Evolutionary conservation across 2,113 vertebrate genomes (phyloP).

Genomic region (Ellobius talpinus): DNA sequence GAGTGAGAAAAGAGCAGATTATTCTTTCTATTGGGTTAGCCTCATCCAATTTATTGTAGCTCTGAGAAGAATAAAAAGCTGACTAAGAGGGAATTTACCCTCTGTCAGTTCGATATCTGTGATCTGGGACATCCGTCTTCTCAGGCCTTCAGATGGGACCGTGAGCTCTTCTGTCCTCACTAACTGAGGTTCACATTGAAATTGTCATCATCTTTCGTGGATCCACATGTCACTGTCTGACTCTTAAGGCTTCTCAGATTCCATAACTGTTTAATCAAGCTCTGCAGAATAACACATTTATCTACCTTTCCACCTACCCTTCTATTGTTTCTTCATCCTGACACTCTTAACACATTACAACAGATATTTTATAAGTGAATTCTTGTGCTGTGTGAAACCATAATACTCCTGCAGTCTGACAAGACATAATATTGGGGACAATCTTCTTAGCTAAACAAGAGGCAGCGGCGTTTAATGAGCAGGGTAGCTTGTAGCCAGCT

Average conservation of each 20-base stretch:
- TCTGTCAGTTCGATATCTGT: neutral
- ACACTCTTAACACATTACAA: neutral
- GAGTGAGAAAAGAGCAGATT: neutral
- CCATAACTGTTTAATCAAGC: neutral
- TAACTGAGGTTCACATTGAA: neutral
- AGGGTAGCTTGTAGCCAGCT: neutral
- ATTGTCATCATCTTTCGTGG: neutral
- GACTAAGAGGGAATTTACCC: neutral
- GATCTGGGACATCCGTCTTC: neutral
- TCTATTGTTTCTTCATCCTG: neutral
- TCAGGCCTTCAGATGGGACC: neutral
- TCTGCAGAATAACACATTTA: neutral
- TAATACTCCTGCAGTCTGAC: neutral
- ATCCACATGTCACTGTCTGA: neutral
- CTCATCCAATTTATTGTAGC: neutral
- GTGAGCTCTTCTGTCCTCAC: neutral
- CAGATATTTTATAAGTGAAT: neutral
- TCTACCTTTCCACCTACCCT: neutral
- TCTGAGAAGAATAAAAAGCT: neutral
- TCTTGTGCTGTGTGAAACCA: neutral
- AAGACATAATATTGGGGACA: neutral
- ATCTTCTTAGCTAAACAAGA: constrained; percentile 4
- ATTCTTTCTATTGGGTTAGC: neutral
- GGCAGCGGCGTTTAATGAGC: neutral
- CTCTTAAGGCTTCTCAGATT: neutral